Percentiles rank a stretch among this genome's conserved stretches.
These are phyloP conservation scores for Anadara kagoshimensis DNA, from an alignment of 1,140 invertebrate species.

Conservation along the genomic window DNA sequence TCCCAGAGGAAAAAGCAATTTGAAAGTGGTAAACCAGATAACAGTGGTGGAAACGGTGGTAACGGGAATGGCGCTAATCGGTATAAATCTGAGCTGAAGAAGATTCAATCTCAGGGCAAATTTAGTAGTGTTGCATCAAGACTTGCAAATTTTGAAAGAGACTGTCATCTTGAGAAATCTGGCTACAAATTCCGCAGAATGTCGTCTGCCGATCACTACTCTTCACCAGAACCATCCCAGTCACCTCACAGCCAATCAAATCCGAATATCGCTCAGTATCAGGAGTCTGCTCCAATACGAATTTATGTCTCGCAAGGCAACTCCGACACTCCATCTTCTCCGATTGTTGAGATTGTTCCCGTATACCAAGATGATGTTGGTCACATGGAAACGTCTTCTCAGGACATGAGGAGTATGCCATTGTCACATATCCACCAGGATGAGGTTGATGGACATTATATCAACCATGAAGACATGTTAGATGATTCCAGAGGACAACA, in stretches of 20 bases:
- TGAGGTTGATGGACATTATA: slow-evolving; percentile 10
- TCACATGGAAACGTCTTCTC: slow-evolving; percentile 3
- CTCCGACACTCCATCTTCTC: slow-evolving; percentile 47
- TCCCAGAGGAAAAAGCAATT: slow-evolving; percentile 65
- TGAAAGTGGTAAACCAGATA: slow-evolving; percentile 56
- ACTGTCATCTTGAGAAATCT: slow-evolving; percentile 39
- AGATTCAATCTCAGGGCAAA: slow-evolving; percentile 59
- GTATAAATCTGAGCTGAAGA: slow-evolving; percentile 66
- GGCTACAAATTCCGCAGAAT: slow-evolving; percentile 39
- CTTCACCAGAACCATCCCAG: slow-evolving; percentile 5
- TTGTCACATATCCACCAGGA: slow-evolving; percentile 34
- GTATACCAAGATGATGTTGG: slow-evolving; percentile 12
- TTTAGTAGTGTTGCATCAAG: slow-evolving; percentile 60
- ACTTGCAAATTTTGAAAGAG: slow-evolving; percentile 61
- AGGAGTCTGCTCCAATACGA: slow-evolving; percentile 53
- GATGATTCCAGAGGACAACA: slow-evolving; percentile 31
- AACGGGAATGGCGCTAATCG: slow-evolving; percentile 31
- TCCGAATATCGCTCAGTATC: slow-evolving; percentile 33
- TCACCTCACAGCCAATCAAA: slow-evolving; percentile 17
- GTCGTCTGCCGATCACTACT: slow-evolving; percentile 32
- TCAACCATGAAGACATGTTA: slow-evolving; percentile 13
- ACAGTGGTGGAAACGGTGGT: slow-evolving; percentile 19
- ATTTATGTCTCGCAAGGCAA: slow-evolving; percentile 62
- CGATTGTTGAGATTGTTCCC: slow-evolving; percentile 55
- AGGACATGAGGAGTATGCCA: slow-evolving; percentile 13